Evolutionary conservation across 2,888 invertebrate species (phyloP).

Genomic region (Microctonus brassicae): DNA sequence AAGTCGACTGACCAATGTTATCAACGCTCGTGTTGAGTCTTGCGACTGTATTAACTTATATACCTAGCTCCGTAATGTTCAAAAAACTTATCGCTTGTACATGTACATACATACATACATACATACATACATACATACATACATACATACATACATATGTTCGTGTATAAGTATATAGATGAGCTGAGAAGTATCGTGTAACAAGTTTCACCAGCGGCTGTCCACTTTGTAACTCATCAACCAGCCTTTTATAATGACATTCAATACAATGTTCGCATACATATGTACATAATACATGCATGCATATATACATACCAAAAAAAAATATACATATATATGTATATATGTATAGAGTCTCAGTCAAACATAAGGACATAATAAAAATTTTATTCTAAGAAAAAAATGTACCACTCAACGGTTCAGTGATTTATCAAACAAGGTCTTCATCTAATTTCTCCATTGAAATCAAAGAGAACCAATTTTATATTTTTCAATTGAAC

Average conservation of each 20-base stretch:
- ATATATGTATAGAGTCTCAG: too few relatives aligned
- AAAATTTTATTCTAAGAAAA: not conserved
- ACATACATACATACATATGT: too few relatives aligned
- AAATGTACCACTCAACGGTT: not conserved
- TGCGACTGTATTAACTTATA: slow-evolving; percentile 8
- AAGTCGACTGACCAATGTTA: not conserved
- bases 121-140: too few relatives aligned
- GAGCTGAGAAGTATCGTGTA: slow-evolving; percentile 25
- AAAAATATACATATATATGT: not conserved
- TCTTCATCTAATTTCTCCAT: not conserved
- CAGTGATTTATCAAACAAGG: not conserved
- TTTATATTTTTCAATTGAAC: not conserved
- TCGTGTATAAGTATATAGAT: too few relatives aligned
- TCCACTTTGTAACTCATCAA: slow-evolving; percentile 26
- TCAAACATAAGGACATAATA: not conserved
- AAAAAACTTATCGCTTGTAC: slow-evolving; percentile 28
- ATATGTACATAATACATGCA: not conserved
- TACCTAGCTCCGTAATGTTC: slow-evolving; percentile 30
- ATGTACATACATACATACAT: not conserved
- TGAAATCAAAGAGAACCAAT: not conserved
- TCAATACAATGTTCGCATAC: not conserved
- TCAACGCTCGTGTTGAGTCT: not conserved
- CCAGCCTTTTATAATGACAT: slow-evolving; percentile 23
- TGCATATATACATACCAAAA: not conserved
- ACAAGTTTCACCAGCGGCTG: slow-evolving; percentile 20